Conservation (phyloP, 35 echinoderm and acorn worm species). For the Lytechinus pictus region DNA sequence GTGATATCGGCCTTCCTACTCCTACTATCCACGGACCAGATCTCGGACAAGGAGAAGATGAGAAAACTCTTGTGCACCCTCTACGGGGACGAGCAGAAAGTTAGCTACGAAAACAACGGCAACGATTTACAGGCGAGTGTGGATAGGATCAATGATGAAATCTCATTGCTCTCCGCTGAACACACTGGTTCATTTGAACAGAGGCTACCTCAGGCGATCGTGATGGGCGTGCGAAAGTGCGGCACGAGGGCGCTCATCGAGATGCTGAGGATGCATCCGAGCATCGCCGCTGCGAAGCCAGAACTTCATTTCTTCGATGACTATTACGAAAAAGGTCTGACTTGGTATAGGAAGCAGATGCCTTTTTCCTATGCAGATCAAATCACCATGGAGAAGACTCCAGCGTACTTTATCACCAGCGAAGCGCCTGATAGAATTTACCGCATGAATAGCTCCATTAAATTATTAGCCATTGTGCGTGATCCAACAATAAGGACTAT, state of each 20-base stretch:
- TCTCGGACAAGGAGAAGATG: conserved; percentile 49
- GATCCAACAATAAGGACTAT: conserved; percentile 82
- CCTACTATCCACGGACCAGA: conserved; percentile 12
- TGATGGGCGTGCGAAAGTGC: conserved; percentile 97
- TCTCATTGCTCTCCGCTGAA: not conserved
- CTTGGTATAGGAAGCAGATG: conserved; percentile 91
- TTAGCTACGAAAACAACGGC: not conserved
- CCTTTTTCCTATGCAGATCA: conserved; percentile 82
- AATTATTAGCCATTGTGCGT: conserved; percentile 84
- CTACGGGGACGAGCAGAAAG: not conserved
- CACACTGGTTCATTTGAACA: conserved; percentile 51
- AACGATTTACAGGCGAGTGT: not conserved
- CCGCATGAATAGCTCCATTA: conserved; percentile 75
- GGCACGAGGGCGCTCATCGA: conserved; percentile 94
- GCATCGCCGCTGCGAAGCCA: conserved; percentile 70
- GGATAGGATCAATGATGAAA: conserved; percentile 38
- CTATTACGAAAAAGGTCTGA: conserved; percentile 71
- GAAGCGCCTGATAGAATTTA: conserved; percentile 75
- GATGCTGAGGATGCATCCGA: conserved; percentile 87
- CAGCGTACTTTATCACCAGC: conserved; percentile 85
- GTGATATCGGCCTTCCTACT: not conserved
- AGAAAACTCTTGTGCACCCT: conserved; percentile 30
- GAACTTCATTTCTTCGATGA: conserved; percentile 98
- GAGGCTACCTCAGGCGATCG: conserved; percentile 84
- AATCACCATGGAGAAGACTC: conserved; percentile 93